These are phyloP conservation scores for Campoplex nolae DNA, from an alignment of 2,888 invertebrate species.

Conservation along the genomic window DNA sequence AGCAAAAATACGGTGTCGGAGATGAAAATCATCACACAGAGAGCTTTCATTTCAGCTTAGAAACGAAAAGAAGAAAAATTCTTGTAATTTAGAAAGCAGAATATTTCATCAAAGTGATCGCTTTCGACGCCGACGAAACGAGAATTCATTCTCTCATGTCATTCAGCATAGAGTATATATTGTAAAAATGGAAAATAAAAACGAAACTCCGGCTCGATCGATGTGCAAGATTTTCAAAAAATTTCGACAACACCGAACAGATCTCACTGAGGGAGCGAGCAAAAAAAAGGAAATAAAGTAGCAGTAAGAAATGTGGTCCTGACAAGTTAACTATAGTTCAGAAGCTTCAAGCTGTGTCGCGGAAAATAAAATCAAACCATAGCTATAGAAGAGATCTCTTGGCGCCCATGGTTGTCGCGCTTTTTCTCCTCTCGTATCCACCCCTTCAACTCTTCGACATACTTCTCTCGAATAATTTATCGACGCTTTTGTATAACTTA, in stretches of 20 bases:
- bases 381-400: conserved; percentile 10
- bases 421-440: conserved; percentile 28
- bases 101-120: not conserved
- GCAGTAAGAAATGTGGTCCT: conserved; percentile 22
- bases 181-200: not conserved
- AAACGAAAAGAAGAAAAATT: not conserved
- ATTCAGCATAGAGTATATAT: not conserved
- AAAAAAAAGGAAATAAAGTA: not conserved
- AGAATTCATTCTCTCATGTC: not conserved
- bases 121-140: not conserved
- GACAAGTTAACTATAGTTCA: conserved; percentile 6
- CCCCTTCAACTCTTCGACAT: conserved; percentile 21
- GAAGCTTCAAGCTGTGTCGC: not conserved
- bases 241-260: not conserved
- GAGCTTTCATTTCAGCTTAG: not conserved
- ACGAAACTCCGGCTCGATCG: not conserved
- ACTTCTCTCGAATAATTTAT: conserved; percentile 55
- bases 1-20: not conserved
- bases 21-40: not conserved
- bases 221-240: not conserved
- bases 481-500: conserved; percentile 54
- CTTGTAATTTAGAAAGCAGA: not conserved
- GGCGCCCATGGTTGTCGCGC: conserved; percentile 40
- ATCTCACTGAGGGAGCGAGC: not conserved
- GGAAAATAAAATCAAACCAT: conserved; percentile 32